Conservation (phyloP, 2,797 vertebrate genomes). For the Cryptoblepharus egeriae region DNA sequence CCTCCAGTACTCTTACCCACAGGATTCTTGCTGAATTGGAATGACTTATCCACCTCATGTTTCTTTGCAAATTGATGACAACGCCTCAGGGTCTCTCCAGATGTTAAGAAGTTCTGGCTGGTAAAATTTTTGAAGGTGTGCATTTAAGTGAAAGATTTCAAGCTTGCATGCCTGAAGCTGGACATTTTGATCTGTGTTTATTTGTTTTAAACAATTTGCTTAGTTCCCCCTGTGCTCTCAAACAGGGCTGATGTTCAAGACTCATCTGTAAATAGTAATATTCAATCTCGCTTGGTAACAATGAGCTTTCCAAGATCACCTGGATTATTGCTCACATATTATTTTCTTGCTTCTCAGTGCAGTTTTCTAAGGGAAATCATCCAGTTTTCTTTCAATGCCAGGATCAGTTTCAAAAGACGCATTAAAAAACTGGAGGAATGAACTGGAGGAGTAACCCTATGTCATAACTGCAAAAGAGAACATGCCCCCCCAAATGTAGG, state of each 20-base stretch:
- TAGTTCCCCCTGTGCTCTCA: background rate
- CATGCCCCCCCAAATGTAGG: too few species aligned
- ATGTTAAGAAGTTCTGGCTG: background rate
- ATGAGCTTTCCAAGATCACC: background rate
- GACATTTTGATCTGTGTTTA: background rate
- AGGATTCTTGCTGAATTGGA: background rate
- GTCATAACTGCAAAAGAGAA: too few species aligned
- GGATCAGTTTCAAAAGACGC: background rate
- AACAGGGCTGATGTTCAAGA: background rate
- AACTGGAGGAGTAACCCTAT: too few species aligned
- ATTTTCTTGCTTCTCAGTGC: background rate
- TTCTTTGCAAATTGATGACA: conserved; percentile 6
- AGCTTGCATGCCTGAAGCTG: conserved; percentile 6
- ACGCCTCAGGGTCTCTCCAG: background rate
- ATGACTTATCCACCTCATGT: background rate
- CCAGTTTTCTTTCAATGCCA: background rate
- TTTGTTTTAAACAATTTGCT: background rate
- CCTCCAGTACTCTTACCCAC: background rate
- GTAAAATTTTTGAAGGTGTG: conserved; percentile 1
- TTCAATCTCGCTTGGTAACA: background rate
- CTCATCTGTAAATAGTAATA: background rate
- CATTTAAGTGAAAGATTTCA: conserved; percentile 11
- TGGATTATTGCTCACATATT: background rate
- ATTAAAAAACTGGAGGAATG: background rate
- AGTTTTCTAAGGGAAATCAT: background rate